A percentile compares a stretch with the other conserved stretches of the same genome.
Evolutionary conservation across 2,113 vertebrate genomes (phyloP).

Genomic region (Lepus americanus): DNA sequence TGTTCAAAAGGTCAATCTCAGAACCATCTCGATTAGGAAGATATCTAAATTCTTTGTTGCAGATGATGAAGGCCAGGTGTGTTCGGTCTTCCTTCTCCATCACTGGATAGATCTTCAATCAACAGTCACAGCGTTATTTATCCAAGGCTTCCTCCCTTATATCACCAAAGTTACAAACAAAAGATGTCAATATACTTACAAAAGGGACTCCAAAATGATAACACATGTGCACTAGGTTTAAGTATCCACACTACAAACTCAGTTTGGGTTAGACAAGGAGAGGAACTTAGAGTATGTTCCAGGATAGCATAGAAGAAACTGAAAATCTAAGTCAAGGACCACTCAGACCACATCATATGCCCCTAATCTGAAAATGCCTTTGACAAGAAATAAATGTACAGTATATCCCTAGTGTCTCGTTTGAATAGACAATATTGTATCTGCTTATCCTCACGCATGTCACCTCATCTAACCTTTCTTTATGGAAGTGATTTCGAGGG

Average conservation of each 20-base stretch:
- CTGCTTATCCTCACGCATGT: background rate
- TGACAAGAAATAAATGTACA: background rate
- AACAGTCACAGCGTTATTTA: background rate
- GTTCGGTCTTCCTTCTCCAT: conserved; percentile 58
- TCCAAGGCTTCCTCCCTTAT: background rate
- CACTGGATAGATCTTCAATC: conserved; percentile 62
- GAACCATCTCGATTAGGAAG: background rate
- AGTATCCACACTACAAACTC: background rate
- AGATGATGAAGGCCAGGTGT: conserved; percentile 63
- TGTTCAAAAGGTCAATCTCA: conserved; percentile 52
- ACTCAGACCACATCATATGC: background rate
- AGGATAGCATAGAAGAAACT: background rate
- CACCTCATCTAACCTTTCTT: background rate
- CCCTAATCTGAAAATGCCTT: background rate
- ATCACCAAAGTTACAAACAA: background rate
- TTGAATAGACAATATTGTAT: background rate
- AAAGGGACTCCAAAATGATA: background rate
- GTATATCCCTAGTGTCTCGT: background rate
- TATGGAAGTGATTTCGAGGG: background rate
- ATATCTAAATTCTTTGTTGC: conserved; percentile 45
- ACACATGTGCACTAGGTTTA: background rate
- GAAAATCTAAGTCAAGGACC: background rate
- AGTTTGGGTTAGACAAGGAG: background rate
- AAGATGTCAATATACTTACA: background rate
- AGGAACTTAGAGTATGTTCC: background rate